These are phyloP conservation scores for Nephrotoma appendiculata DNA, from an alignment of 2,888 invertebrate species.

Conservation along the genomic window DNA sequence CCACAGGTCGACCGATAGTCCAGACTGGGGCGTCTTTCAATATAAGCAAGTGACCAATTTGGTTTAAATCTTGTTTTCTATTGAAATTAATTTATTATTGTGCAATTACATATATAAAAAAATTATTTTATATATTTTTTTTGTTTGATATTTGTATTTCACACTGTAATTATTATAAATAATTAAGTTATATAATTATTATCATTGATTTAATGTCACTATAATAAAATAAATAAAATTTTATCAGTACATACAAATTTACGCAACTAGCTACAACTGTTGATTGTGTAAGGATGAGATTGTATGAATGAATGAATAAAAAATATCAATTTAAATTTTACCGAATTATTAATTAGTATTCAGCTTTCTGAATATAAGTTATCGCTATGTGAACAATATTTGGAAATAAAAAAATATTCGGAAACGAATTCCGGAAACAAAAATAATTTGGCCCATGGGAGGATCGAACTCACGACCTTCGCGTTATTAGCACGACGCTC, in stretches of 20 bases:
- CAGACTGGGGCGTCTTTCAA: neutral
- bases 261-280: neutral
- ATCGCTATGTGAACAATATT: too few species aligned
- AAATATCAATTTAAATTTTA: neutral
- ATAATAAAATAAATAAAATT: neutral
- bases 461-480: slow-evolving; percentile 16
- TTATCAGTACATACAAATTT: neutral
- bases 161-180: neutral
- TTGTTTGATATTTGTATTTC: neutral
- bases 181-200: neutral
- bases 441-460: neutral
- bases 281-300: neutral
- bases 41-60: neutral
- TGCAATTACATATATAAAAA: neutral
- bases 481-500: slow-evolving; percentile 11
- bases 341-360: neutral
- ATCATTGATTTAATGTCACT: neutral
- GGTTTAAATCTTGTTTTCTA: neutral
- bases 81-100: neutral
- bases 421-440: neutral
- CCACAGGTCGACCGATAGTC: neutral
- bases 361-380: too few species aligned
- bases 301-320: neutral
- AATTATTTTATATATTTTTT: neutral
- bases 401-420: too few species aligned